Evolutionary conservation across 2,888 invertebrate species (phyloP).

Genomic region (Epinotia brunnichana): DNA sequence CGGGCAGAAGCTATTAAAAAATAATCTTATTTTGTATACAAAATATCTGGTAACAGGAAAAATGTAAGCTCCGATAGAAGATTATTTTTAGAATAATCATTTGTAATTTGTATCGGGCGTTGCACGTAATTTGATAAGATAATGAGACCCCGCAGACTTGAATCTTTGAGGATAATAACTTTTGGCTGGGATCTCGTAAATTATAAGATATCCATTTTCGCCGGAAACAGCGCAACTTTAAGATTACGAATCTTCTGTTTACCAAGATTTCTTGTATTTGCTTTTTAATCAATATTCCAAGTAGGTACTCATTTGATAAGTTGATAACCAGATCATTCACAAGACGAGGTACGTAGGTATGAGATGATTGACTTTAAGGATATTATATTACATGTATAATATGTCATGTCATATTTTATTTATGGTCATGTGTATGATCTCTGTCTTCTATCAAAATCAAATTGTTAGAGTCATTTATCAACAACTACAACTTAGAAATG

Average conservation of each 20-base stretch:
- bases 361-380: too few relatives aligned
- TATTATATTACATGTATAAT: too few relatives aligned
- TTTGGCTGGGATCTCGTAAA: conserved; percentile 28
- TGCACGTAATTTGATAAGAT: conserved; percentile 40
- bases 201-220: conserved; percentile 33
- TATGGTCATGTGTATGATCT: too few relatives aligned
- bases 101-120: conserved; percentile 15
- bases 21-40: background rate
- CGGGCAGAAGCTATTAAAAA: background rate
- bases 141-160: conserved; percentile 29
- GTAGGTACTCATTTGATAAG: background rate
- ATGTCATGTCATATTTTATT: too few relatives aligned
- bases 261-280: background rate
- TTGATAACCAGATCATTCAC: too few relatives aligned
- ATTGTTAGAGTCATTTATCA: too few relatives aligned
- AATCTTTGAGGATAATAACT: conserved; percentile 38
- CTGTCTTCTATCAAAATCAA: too few relatives aligned
- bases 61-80: background rate
- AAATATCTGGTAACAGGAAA: conserved; percentile 1
- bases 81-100: conserved; percentile 13
- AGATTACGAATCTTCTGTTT: conserved; percentile 29
- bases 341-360: too few relatives aligned
- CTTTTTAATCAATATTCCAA: background rate
- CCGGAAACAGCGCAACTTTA: conserved; percentile 24
- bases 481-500: too few relatives aligned